phyloP scores from a whole-genome alignment of 2,888 invertebrate species.

The Agriopis marginaria region DNA sequence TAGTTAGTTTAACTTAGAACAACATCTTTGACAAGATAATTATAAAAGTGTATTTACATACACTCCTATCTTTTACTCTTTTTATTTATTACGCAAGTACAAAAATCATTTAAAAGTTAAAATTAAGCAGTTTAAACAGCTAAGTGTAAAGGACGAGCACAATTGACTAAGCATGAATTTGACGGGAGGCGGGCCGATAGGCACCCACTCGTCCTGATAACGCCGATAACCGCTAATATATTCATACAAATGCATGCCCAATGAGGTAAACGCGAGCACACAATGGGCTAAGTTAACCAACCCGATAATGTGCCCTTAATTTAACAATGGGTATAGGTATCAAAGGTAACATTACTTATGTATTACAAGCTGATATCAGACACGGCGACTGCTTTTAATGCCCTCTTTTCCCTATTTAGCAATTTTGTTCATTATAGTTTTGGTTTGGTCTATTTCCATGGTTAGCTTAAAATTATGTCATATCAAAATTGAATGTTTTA shows the following conservation, averaged over 20 bases:
- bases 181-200: constrained; percentile 65
- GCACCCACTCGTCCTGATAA: constrained; percentile 80
- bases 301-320: too few species aligned
- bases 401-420: too few species aligned
- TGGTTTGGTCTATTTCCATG: too few species aligned
- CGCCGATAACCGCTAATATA: constrained; percentile 79
- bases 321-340: too few species aligned
- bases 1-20: neutral
- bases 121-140: constrained; percentile 36
- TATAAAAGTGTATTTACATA: neutral
- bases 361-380: too few species aligned
- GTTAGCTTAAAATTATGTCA: too few species aligned
- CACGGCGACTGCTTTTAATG: too few species aligned
- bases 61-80: neutral
- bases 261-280: constrained; percentile 65
- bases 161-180: constrained; percentile 42
- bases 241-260: constrained; percentile 77
- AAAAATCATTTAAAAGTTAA: neutral
- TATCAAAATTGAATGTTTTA: too few species aligned
- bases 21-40: neutral
- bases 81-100: neutral
- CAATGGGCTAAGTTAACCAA: constrained; percentile 42
- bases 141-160: constrained; percentile 40
- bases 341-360: too few species aligned
- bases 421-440: too few species aligned